Evolutionary conservation across 2,888 invertebrate genomes (phyloP), one percentile per base, ranked within the genome.

Genomic region (Scelioninae gen. 1): DNA sequence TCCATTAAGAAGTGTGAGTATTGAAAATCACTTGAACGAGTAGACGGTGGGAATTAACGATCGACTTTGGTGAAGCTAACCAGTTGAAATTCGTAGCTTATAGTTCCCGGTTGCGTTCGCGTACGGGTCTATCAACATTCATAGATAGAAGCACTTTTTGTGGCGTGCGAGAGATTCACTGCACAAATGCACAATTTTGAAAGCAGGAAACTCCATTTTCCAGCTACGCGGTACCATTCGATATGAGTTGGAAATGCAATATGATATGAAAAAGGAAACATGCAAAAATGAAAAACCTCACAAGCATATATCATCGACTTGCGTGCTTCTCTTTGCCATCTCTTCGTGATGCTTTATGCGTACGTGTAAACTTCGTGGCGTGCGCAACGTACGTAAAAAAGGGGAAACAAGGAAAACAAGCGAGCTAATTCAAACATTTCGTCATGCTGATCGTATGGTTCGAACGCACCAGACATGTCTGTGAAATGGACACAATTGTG

Each of bases 291-390:
- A 83, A 88, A 90, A 90, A 90, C 90, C 90, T 89, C 90, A 86
- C 89, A 90, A 90, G 89, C 90, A 86, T 88, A 87, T 89, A 86
- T 86, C 86, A 89, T 89, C 88, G 88, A 88, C 89, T 89, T 88
- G 88, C 88, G 90, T 90, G 90, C 89, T 88, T 91, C 87, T 87
- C 86, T 85, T 85, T 86, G 86, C 84, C 82, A 86, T 85, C 84
- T 85, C 83, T 85, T 84, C 68, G 75, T 80, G 84, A 77, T 84
- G 75, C 78, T 71, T 82, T 81, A 68, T 85, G 74, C 84, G 80
- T 72, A 79, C 72, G 68, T 76, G 77, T 83, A 84, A 74, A 78
- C 65, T 78, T 68, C 65, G 45, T 75, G 66, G 78, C 81, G 75
- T 79, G 84, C 66, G 78, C 75, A 76, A 76, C 71, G 58, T 78